Evolutionary conservation across 2,888 invertebrate species (phyloP).

Genomic region (Zaprionus obscuricornis): DNA sequence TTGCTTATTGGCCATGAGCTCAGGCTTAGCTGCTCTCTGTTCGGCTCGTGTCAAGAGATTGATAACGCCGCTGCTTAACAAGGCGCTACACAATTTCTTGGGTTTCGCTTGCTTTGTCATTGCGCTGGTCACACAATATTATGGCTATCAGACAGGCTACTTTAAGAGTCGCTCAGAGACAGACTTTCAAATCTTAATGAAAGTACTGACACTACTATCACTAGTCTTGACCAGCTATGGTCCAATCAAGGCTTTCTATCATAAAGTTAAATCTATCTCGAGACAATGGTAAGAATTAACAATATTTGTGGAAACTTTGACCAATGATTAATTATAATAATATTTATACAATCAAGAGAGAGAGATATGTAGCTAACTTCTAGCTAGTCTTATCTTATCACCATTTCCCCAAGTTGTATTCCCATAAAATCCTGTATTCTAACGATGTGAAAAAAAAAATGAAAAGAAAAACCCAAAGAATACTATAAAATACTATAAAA

Average conservation of each 20-base stretch:
- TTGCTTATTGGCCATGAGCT: conserved; percentile 73
- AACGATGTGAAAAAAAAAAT: no score
- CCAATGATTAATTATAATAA: not conserved
- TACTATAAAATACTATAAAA: no score
- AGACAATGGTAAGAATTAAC: conserved; percentile 48
- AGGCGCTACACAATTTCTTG: conserved; percentile 78
- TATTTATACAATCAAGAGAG: no score
- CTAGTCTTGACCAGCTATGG: conserved; percentile 74
- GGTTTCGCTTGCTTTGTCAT: conserved; percentile 78
- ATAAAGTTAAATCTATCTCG: conserved; percentile 55
- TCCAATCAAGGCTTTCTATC: conserved; percentile 71
- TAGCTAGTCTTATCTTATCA: no score
- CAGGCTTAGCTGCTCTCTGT: conserved; percentile 76
- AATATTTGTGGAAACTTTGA: not conserved
- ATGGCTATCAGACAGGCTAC: conserved; percentile 80
- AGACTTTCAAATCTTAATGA: conserved; percentile 73
- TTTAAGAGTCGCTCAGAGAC: conserved; percentile 58
- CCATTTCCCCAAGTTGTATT: no score
- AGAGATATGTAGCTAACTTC: no score
- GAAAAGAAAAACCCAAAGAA: no score
- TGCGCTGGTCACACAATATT: conserved; percentile 78
- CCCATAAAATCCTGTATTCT: no score
- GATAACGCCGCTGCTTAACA: conserved; percentile 77
- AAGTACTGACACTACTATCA: conserved; percentile 75
- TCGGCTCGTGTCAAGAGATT: conserved; percentile 67